Evolutionary conservation across 1,140 invertebrate species (phyloP).

Genomic region (Micrasema minimum): DNA sequence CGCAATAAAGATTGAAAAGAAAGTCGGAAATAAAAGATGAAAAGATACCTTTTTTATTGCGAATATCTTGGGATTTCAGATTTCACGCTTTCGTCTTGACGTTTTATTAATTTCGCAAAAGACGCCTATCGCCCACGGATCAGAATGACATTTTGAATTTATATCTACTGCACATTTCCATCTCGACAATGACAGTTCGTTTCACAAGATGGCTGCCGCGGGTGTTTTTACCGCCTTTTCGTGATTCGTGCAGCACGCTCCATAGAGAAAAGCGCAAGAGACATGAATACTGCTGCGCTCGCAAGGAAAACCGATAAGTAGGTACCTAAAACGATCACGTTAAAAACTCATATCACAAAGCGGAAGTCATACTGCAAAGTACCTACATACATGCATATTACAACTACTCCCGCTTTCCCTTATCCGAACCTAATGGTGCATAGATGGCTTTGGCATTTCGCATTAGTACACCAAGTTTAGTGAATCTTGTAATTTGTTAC

Average conservation of each 20-base stretch:
- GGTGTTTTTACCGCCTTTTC: constrained; percentile 21
- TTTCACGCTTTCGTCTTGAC: constrained; percentile 7
- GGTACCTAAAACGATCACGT: too few relatives aligned
- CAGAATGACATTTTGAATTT: constrained; percentile 8
- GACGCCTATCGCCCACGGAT: constrained; percentile 18
- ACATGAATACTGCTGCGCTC: constrained; percentile 9
- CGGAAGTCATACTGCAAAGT: too few relatives aligned
- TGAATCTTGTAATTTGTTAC: too few relatives aligned
- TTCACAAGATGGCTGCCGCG: constrained; percentile 31
- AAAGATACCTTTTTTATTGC: not conserved
- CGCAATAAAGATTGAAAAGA: too few relatives aligned
- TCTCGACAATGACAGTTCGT: constrained; percentile 13
- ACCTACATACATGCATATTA: too few relatives aligned
- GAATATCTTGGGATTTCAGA: constrained; percentile 4
- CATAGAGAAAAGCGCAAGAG: constrained; percentile 11
- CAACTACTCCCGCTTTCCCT: too few relatives aligned
- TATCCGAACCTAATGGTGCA: too few relatives aligned
- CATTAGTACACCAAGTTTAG: too few relatives aligned
- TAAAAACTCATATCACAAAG: too few relatives aligned
- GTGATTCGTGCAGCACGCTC: constrained; percentile 19
- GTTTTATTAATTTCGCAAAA: constrained; percentile 13
- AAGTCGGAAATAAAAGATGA: too few relatives aligned
- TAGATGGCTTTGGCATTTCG: too few relatives aligned
- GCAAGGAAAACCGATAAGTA: constrained; percentile 4
- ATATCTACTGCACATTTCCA: constrained; percentile 17